Base-by-base conservation (phyloP, 2,888 invertebrate species). In the Dynastes tityus region DNA sequence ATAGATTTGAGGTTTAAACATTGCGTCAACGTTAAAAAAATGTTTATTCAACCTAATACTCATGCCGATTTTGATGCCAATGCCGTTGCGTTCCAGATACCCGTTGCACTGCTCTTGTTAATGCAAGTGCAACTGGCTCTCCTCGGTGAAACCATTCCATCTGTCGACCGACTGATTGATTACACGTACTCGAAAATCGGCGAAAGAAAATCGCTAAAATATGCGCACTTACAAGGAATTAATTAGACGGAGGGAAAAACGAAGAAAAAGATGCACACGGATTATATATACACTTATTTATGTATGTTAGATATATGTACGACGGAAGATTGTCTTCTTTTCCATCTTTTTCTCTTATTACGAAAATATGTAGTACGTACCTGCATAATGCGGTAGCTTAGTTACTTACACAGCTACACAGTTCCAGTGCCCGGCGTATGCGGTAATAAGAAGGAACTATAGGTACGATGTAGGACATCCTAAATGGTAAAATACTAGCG, bases 131-230 rank as follows among this genome's bases (percentile, higher is more conserved):
- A 32, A 32, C 63, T 55, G 32, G 27, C 63, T 63, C 63, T 32
- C 29, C 63, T 32, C 29, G 63, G 63, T 63, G 63, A 63, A 63
- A 63, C 63, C 29, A 63, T 63, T 63, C 63, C 63, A 63, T 63
- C 63, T 63, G 63, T 63, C 63, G 29, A 55, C 55, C 55, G 63
- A 63, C 32, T 63, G 63, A 63, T 63, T 63, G 63, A 63, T 63
- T 63, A 32, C 63, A 27, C 13, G 29, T 32, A 63, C 63, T 63
- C 63, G 63, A 63, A 63, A 63, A 63, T 63, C 63, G 29, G 63
- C 9, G 63, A 29, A 63, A 63, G 63, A 63, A 55, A 55, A 55
- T 55, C 16, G n/a, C 16, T 45, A 11, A 45, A 55, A 55, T 55
- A 55, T 55, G 55, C 22, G 55, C 22, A 22, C 45, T 45, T 45